Evolutionary conservation across 2,888 invertebrate genomes (phyloP), one percentile per base, ranked within the genome.

Genomic region (Thereva unica): DNA sequence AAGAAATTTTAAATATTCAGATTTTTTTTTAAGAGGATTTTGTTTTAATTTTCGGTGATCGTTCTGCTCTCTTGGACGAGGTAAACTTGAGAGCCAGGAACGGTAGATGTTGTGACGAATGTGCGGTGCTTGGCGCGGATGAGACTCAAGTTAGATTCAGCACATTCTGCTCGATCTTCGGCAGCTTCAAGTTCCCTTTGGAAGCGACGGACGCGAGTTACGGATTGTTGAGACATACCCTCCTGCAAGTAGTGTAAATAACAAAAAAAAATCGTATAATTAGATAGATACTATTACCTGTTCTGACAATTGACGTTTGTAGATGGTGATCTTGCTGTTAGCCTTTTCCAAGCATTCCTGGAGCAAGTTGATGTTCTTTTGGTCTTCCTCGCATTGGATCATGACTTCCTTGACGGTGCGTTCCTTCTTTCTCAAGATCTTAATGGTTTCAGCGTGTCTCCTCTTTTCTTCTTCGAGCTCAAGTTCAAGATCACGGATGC

Each of bases 71-170:
- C 93, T 84, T 92, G 92, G 74, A 93, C 93, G 82, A 93, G 86
- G 84, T 93, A 93, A 76, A 93, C 92, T 84, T 92, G 92, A 78
- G 93, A 93, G 77, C 93, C 93, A 82, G 94, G 94, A 77, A 93
- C 91, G 75, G 92, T 89, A 82, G 91, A 92, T 82, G 94, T 93
- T 85, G 95, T 95, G 79, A 95, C 95, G 84, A 95, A 95, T 82
- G 95, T 93, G 85, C 97, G 95, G 86, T 97, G 97, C 87, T 97
- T 97, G 85, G 97, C 95, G 78, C 97, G 91, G 85, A 97, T 95
- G 82, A 97, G 86, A 76, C 91, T 90, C 81, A 97, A 87, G 83
- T 92, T 95, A 86, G 92, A 92, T 84, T 97, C 96, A 75, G 96
- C 96, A 75, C 87, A 88, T 77, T 97, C 96, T 76, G 96, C 96